Conservation (phyloP, 2,888 invertebrate genomes). For the Tetropium fuscum region DNA sequence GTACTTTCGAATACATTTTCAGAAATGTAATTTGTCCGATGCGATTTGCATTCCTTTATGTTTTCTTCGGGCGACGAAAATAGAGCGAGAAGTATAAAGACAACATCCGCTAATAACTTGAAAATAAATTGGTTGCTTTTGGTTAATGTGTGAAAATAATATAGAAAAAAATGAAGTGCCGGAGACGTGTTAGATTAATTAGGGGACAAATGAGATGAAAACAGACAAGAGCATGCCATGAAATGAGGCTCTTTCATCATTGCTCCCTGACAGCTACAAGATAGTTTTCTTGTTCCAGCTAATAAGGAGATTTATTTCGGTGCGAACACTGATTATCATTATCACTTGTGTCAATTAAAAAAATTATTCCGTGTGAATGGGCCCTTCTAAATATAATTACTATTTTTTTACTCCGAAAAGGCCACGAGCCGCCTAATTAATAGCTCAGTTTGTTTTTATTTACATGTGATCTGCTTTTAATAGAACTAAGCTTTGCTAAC, state of each 20-base stretch:
- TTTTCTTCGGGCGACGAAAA: not conserved
- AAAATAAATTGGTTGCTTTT: constrained; percentile 30
- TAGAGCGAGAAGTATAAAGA: not conserved
- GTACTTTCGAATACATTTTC: constrained; percentile 60
- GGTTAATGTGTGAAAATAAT: constrained; percentile 24
- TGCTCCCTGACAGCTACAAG: constrained; percentile 54
- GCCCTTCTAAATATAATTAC: constrained; percentile 41
- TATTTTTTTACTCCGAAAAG: constrained; percentile 52
- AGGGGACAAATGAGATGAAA: constrained; percentile 61
- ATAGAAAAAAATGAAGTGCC: constrained; percentile 32
- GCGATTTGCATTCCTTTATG: constrained; percentile 44
- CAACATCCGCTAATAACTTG: constrained; percentile 33
- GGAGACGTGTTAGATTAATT: constrained; percentile 56
- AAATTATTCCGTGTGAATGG: constrained; percentile 29
- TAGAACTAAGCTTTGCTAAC: too few species aligned
- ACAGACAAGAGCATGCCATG: constrained; percentile 56
- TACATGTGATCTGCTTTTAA: too few species aligned
- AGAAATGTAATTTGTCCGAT: constrained; percentile 58
- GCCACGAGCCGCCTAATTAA: constrained; percentile 1
- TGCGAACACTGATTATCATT: constrained; percentile 23
- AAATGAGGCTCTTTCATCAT: constrained; percentile 61
- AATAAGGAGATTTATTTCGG: constrained; percentile 50
- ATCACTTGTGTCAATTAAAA: constrained; percentile 32
- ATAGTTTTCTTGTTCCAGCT: constrained; percentile 55
- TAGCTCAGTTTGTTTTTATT: too few species aligned